phyloP scores from a whole-genome alignment of 2,888 invertebrate genomes.

The Cataglyphis livida region DNA sequence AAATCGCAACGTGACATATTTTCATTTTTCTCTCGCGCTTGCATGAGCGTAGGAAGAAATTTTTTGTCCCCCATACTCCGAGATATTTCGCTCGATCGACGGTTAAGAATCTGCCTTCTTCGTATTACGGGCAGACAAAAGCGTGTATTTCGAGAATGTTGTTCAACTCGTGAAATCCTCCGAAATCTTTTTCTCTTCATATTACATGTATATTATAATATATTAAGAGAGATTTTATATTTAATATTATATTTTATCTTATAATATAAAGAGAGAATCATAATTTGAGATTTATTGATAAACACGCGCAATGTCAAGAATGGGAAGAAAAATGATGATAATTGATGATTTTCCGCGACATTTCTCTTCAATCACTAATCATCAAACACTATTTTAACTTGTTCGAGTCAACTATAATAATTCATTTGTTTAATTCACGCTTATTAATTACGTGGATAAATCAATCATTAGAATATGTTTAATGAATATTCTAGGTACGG shows the following conservation, averaged over 20 bases:
- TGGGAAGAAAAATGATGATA: not conserved
- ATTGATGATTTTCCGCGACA: not conserved
- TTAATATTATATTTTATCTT: not conserved
- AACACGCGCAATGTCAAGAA: not conserved
- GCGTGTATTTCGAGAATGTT: not conserved
- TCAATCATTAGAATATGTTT: conserved; percentile 26
- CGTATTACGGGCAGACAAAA: not conserved
- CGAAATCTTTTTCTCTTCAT: not conserved
- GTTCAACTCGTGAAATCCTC: not conserved
- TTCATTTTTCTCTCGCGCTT: conserved; percentile 65
- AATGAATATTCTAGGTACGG: not conserved
- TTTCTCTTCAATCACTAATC: not conserved
- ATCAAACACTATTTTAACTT: not conserved
- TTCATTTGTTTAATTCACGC: conserved; percentile 3
- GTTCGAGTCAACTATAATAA: conserved; percentile 4
- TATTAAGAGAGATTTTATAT: not conserved
- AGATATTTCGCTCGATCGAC: conserved; percentile 33
- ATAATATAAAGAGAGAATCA: not conserved
- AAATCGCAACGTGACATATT: conserved; percentile 57
- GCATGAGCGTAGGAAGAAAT: conserved; percentile 4
- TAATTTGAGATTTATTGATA: not conserved
- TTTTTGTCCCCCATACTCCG: conserved; percentile 21
- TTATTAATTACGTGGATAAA: conserved; percentile 33
- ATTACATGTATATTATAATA: not conserved
- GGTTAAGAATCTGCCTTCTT: conserved; percentile 27